A percentile compares a stretch with the other conserved stretches of the same genome.
Conservation (phyloP, 2,113 vertebrate genomes). For the Chroicocephalus ridibundus region DNA sequence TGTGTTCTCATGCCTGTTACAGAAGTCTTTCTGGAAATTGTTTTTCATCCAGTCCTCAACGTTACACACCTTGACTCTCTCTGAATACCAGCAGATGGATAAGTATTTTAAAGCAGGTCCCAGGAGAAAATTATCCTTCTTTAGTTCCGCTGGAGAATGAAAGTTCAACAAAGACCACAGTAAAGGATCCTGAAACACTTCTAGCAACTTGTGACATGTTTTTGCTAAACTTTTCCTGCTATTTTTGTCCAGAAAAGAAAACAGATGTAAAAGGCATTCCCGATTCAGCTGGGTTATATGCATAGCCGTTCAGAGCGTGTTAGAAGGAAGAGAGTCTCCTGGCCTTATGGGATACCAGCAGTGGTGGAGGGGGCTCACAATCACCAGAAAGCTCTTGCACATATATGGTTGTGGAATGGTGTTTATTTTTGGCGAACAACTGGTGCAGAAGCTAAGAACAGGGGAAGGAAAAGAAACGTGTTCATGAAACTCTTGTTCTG, state of each 20-base stretch:
- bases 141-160: conserved; percentile 83
- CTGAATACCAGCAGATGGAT: conserved; percentile 90
- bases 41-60: conserved; percentile 92
- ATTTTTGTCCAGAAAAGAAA: conserved; percentile 92
- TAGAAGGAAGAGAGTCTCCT: neutral
- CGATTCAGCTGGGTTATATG: conserved; percentile 85
- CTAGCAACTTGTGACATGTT: conserved; percentile 78
- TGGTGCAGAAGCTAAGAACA: conserved; percentile 67
- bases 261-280: conserved; percentile 91
- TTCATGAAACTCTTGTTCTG: neutral
- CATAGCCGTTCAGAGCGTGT: conserved; percentile 69
- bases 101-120: conserved; percentile 83
- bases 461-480: neutral
- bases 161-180: conserved; percentile 88
- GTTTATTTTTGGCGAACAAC: conserved; percentile 88
- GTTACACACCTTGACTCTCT: conserved; percentile 91
- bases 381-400: conserved; percentile 73
- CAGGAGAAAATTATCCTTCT: conserved; percentile 86
- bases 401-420: conserved; percentile 86
- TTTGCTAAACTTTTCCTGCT: conserved; percentile 82
- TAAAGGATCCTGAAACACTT: conserved; percentile 84
- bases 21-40: conserved; percentile 86
- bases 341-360: neutral
- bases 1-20: conserved; percentile 81
- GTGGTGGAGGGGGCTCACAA: neutral